Evolutionary conservation across 2,113 vertebrate species (phyloP).

Genomic region (Octodon degus): DNA sequence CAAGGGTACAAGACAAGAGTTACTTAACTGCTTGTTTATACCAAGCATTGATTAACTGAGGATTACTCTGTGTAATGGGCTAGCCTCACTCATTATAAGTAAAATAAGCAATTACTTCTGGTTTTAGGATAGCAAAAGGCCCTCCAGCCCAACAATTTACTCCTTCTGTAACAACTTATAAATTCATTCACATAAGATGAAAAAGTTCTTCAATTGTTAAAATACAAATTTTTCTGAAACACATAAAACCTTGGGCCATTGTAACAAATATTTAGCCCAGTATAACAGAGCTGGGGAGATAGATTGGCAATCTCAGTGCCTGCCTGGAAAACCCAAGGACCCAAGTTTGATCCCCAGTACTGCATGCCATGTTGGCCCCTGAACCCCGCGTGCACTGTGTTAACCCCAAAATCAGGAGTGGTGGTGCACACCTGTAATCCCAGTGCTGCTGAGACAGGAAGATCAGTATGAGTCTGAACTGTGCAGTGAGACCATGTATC

Average conservation of each 20-base stretch:
- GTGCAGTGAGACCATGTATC: no score
- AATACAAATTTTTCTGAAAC: slow-evolving; percentile 31
- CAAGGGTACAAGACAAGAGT: neutral
- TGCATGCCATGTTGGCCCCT: no score
- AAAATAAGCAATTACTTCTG: neutral
- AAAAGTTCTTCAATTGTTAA: slow-evolving; percentile 16
- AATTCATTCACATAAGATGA: slow-evolving; percentile 1
- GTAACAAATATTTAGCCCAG: neutral
- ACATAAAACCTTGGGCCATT: neutral
- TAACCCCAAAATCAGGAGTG: no score
- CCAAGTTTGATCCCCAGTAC: no score
- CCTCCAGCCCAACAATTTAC: neutral
- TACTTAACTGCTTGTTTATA: neutral
- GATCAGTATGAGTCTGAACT: no score
- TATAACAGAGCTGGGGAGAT: neutral
- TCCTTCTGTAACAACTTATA: neutral
- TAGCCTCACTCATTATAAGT: neutral
- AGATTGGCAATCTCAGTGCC: no score
- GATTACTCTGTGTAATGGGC: neutral
- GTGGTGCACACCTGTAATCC: no score
- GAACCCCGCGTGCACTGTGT: no score
- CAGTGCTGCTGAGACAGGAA: no score
- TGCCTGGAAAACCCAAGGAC: no score
- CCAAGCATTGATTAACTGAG: neutral
- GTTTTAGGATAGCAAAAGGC: neutral